Evolutionary conservation across 1,140 invertebrate species (phyloP), one percentile per base, ranked within the genome.

Genomic region (Pristionchus pacificus): DNA sequence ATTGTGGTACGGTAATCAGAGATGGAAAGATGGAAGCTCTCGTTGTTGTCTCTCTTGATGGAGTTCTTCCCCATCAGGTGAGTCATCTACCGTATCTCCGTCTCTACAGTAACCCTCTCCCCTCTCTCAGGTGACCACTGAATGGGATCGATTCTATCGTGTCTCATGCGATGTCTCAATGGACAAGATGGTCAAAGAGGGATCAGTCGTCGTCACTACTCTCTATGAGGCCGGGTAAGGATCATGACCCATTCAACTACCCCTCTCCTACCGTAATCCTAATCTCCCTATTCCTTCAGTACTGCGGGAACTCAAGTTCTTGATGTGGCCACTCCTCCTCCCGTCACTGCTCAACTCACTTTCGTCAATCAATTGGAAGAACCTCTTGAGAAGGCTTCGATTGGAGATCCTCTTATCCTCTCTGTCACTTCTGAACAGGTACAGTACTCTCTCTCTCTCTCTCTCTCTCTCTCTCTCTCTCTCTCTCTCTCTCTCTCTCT

Each of bases 141-240:
- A 83, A 74, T 83, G 83, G 82, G 81, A 83, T 78, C 81, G 81
- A 25, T 83, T 83, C 76, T 83, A 83, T 69, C 72, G 79, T 32
- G 80, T 83, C 25, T 76, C 74, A 15, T 83, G 81, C 38, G 81
- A 83, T 71, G 81, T 81, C 14, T 80, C 76, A 27, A 82, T 84
- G 82, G 78, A 84, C 25, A 80, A 80, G 68, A 80, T 83, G 77
- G 71, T 69, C 57, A 75, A 78, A 64, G 81, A 82, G 63, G 81
- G 81, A 24, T 81, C 77, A 6, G 81, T 83, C 19, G 74, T 84
- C 25, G 83, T 84, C n/a, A 83, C 81, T n/a, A 83, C 81, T 3
- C 79, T 83, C 66, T 83, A 82, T 62, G 81, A 83, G 58, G 75
- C 81, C 60, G 79, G 78, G 72, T 77, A 29, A 70, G 57, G n/a